Base-by-base conservation (phyloP, 2,888 invertebrate species). In the Seira ritae region DNA sequence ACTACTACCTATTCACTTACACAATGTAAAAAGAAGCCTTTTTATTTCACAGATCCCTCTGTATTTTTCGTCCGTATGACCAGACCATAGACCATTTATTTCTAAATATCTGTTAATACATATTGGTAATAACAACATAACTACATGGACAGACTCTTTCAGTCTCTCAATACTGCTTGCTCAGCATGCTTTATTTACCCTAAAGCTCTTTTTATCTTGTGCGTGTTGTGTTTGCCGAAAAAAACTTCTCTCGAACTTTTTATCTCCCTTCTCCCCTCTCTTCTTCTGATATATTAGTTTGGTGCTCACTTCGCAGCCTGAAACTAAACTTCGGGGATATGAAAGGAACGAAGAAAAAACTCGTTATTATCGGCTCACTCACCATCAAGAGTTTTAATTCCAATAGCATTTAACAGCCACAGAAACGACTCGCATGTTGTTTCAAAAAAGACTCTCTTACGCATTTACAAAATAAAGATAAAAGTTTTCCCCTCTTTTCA, bases 141-240 rank as follows among this genome's bases (percentile, higher is more conserved):
- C 31, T 31, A 31, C 31, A 31, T 31, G 31, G 31, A 31, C 31
- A 17, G 55, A 20, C 60, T 24, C 8, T n/a, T n/a, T n/a, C 20
- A 22, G 23, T 24, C 22, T 55, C 60, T 70, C n/a, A n/a, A n/a
- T n/a, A 31, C 60, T 24, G 31, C 60, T 50, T 50, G 42, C 74
- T 66, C 69, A 68, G 23, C 68, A 70, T 66, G 22, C 69, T 68
- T 17, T 77, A 69, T 77, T 77, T 77, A 77, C 70, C 77, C 77
- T 77, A 37, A n/a, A 77, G 70, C 77, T 77, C 70, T 77, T 70
- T 31, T 69, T 70, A 46, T 55, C 15, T 24, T 67, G 75, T 46
- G 23, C 67, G 46, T 31, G 31, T 65, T 55, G 46, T 31, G 31
- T 65, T 55, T 73, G 15, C 62, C 55, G 55, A 55, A 55, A 12